Evolutionary conservation across 2,797 vertebrate genomes (phyloP).

Genomic region (Clarias platycephalus): DNA sequence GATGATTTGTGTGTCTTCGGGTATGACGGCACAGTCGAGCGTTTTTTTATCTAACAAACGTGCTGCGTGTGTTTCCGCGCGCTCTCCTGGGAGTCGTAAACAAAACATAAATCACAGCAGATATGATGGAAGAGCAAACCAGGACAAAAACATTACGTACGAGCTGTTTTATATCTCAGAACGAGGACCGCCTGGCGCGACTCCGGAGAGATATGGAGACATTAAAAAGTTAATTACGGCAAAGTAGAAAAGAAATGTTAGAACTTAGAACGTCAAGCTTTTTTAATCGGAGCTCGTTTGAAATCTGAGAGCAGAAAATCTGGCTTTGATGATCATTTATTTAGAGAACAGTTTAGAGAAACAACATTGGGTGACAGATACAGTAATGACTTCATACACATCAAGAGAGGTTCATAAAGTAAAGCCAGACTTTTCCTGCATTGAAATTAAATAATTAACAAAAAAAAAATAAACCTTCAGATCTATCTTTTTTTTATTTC

Average conservation of each 20-base stretch:
- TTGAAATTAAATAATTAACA: no score
- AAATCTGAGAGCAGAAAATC: not conserved
- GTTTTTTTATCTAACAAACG: constrained; percentile 1
- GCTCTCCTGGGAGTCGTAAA: not conserved
- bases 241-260: not conserved
- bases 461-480: not conserved
- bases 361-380: not conserved
- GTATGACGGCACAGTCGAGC: not conserved
- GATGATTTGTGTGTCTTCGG: constrained; percentile 21
- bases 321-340: not conserved
- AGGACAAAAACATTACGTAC: not conserved
- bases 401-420: not conserved
- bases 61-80: not conserved
- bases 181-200: not conserved
- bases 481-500: not conserved
- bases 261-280: not conserved
- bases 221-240: not conserved
- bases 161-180: not conserved
- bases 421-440: not conserved
- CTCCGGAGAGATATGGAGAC: not conserved
- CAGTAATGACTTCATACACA: not conserved
- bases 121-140: not conserved
- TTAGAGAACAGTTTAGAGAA: not conserved
- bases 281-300: not conserved
- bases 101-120: constrained; percentile 25